These are phyloP conservation scores for Listrodromus nycthemerus DNA, from an alignment of 2,888 invertebrate species.

Conservation along the genomic window DNA sequence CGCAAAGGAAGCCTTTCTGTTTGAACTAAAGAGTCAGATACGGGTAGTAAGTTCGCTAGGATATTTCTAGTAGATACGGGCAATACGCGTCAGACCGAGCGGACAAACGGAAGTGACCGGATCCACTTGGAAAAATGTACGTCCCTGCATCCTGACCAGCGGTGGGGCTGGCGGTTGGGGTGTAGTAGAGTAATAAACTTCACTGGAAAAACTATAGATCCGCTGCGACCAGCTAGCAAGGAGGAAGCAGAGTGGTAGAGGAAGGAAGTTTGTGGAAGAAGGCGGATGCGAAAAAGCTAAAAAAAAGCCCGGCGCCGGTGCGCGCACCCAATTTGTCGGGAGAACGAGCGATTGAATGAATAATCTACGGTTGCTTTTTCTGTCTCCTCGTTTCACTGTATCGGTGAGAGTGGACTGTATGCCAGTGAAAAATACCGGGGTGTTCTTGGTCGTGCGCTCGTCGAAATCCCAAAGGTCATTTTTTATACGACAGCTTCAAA, in stretches of 20 bases:
- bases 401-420: slow-evolving; percentile 7
- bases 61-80: slow-evolving; percentile 44
- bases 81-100: slow-evolving; percentile 60
- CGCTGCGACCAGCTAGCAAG: slow-evolving; percentile 20
- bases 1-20: neutral
- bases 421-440: neutral
- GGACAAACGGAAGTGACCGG: slow-evolving; percentile 56
- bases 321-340: slow-evolving; percentile 43
- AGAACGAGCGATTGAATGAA: slow-evolving; percentile 57
- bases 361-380: slow-evolving; percentile 55
- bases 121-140: slow-evolving; percentile 54
- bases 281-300: slow-evolving; percentile 34
- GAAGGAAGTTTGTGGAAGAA: neutral
- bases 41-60: neutral
- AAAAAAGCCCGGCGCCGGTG: slow-evolving; percentile 55
- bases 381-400: slow-evolving; percentile 20
- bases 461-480: neutral
- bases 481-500: neutral
- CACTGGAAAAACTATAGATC: slow-evolving; percentile 50
- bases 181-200: slow-evolving; percentile 56
- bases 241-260: slow-evolving; percentile 14
- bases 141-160: slow-evolving; percentile 42
- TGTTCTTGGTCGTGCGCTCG: neutral
- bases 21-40: neutral
- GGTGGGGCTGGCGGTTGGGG: neutral